Base-by-base conservation (phyloP, 2,797 vertebrate genomes). In the Clarias laeviceps region DNA sequence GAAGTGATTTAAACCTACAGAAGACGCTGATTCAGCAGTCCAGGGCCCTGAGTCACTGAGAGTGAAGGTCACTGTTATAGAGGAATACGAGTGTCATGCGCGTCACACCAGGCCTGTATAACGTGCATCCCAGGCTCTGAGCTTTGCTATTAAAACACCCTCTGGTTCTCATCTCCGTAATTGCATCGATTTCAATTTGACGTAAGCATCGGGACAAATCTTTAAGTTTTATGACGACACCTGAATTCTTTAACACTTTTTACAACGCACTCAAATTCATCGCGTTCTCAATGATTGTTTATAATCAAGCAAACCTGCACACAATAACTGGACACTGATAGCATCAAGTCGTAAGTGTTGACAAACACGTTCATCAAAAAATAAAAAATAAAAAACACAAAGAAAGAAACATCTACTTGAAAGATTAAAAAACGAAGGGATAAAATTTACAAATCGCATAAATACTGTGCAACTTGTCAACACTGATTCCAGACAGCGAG, bases 11-110 rank as follows among this genome's bases (percentile, higher is more conserved):
- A 54, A 34, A 54, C 12, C 72, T 66, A 5, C 27, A 54, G 18
- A 66, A 77, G n/a, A 74, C 7, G 45, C 82, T 22, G 22, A 84
- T 11, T 84, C 72, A 77, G 82, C 82, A 82, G 18, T 14, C 22
- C 34, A 64, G 24, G n/a, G 6, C 5, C 22, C 15, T 65, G 17
- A 80, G 32, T n/a, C 59, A n/a, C 24, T 8, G 27, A 80, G 17
- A 50, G 61, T 24, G 17, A 50, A 66, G 5, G n/a, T 66, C 37
- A 29, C 3, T n/a, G 4, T 76, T 29, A 32, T 3, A n/a, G 9
- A 50, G 57, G 62, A 81, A 27, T 32, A 54, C 0, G 4, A 1
- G 7, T 14, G 18, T 24, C 74, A 24, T 14, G 34, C 0, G 2
- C 54, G 29, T 66, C 18, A 15, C 17, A 2, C 24, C n/a, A 50